These are phyloP conservation scores for Sphaerodactylus townsendi DNA, from an alignment of 2,113 vertebrate species.

Conservation along the genomic window DNA sequence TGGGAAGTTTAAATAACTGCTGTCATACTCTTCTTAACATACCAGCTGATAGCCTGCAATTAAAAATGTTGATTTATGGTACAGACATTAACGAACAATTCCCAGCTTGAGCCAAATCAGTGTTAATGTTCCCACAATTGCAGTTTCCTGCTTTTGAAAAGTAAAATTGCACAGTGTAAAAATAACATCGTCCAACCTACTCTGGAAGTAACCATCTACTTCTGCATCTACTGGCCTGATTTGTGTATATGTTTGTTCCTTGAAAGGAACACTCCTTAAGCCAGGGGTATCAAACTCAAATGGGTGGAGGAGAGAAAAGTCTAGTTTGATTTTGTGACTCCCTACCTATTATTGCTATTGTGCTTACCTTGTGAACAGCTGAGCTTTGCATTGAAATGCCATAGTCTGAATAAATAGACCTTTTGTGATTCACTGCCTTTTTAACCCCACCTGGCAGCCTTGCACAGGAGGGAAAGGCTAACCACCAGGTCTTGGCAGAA, in stretches of 20 bases:
- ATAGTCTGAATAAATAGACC: too few relatives aligned
- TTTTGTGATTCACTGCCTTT: too few relatives aligned
- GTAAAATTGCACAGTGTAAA: conserved; percentile 28
- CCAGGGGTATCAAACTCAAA: neutral
- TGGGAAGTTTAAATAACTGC: conserved; percentile 26
- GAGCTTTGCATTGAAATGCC: too few relatives aligned
- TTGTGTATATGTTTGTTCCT: neutral
- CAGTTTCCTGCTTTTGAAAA: conserved; percentile 18
- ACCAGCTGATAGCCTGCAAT: conserved; percentile 17
- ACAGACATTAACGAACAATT: conserved; percentile 12
- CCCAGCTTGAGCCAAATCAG: conserved; percentile 25
- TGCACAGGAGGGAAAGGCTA: too few relatives aligned
- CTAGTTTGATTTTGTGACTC: too few relatives aligned
- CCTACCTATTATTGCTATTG: too few relatives aligned
- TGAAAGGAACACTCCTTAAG: neutral
- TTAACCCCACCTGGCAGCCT: too few relatives aligned
- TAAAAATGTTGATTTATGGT: conserved; percentile 30
- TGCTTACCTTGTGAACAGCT: too few relatives aligned
- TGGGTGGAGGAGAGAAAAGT: neutral
- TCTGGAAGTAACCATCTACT: conserved; percentile 6
- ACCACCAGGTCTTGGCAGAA: too few relatives aligned
- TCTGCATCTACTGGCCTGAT: neutral
- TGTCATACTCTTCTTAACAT: conserved; percentile 11
- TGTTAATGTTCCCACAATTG: conserved; percentile 25
- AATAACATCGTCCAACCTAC: conserved; percentile 29